Percentiles rank a stretch among this genome's conserved stretches.
Evolutionary conservation across 2,113 vertebrate genomes (phyloP).

Genomic region (Probosciger aterrimus): DNA sequence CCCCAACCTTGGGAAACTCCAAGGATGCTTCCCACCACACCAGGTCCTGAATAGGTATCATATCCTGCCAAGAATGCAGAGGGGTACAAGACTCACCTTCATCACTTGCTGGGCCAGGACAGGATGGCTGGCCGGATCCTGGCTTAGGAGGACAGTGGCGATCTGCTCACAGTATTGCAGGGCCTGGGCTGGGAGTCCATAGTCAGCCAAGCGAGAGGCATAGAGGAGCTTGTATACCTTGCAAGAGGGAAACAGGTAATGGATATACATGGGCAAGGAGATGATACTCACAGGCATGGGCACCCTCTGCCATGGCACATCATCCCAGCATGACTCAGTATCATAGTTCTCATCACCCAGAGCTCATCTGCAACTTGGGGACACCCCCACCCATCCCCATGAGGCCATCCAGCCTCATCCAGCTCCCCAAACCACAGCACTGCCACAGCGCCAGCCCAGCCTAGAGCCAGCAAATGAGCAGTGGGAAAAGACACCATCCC

Average conservation of each 20-base stretch:
- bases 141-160: slow-evolving; percentile 64
- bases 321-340: accelerated
- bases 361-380: neutral
- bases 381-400: too few relatives aligned
- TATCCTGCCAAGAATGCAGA: accelerated
- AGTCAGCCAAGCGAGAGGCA: slow-evolving; percentile 84
- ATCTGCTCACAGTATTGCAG: slow-evolving; percentile 90
- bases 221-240: slow-evolving; percentile 92
- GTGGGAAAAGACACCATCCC: neutral
- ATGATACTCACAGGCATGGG: accelerated
- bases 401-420: accelerated
- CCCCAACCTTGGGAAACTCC: accelerated
- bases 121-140: slow-evolving; percentile 39
- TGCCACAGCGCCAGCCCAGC: neutral
- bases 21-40: neutral
- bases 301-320: neutral
- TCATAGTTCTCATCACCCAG: neutral
- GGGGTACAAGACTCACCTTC: slow-evolving; percentile 72
- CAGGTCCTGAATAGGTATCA: accelerated
- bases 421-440: neutral
- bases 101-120: slow-evolving; percentile 79
- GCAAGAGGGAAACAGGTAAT: neutral
- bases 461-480: too few relatives aligned
- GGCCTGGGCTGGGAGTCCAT: slow-evolving; percentile 82
- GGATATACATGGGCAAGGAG: neutral